phyloP scores from a whole-genome alignment of 2,888 invertebrate genomes.

The Lottia scabra region DNA sequence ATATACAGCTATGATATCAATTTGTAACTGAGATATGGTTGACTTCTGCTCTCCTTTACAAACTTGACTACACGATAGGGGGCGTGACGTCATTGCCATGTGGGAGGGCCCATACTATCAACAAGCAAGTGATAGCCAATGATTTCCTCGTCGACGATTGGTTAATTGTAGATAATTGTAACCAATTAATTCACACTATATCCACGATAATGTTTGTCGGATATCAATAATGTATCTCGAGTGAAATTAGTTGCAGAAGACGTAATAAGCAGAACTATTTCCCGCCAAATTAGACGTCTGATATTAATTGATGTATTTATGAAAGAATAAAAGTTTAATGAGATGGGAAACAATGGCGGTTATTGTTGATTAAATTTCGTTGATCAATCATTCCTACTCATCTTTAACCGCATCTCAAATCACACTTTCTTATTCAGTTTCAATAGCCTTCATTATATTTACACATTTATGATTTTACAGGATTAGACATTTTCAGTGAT shows the following conservation, averaged over 20 bases:
- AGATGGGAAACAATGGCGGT: neutral
- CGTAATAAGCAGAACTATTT: neutral
- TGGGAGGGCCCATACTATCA: neutral
- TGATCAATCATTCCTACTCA: no score
- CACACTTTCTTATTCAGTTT: no score
- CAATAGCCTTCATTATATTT: no score
- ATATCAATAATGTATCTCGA: neutral
- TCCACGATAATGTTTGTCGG: neutral
- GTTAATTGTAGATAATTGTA: slow-evolving; percentile 1
- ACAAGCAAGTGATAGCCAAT: neutral
- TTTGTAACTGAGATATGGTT: neutral
- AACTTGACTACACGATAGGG: neutral
- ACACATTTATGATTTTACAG: no score
- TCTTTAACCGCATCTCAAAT: no score
- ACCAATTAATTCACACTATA: neutral
- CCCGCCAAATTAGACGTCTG: neutral
- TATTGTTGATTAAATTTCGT: no score
- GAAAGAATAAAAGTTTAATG: neutral
- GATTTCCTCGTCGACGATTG: neutral
- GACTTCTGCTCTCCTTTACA: neutral
- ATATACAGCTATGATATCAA: neutral
- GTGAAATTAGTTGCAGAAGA: neutral
- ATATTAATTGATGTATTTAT: slow-evolving; percentile 1
- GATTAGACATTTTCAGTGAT: no score
- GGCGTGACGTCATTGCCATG: neutral